Base-by-base conservation (phyloP, 2,113 vertebrate species). In the Narcine bancroftii region DNA sequence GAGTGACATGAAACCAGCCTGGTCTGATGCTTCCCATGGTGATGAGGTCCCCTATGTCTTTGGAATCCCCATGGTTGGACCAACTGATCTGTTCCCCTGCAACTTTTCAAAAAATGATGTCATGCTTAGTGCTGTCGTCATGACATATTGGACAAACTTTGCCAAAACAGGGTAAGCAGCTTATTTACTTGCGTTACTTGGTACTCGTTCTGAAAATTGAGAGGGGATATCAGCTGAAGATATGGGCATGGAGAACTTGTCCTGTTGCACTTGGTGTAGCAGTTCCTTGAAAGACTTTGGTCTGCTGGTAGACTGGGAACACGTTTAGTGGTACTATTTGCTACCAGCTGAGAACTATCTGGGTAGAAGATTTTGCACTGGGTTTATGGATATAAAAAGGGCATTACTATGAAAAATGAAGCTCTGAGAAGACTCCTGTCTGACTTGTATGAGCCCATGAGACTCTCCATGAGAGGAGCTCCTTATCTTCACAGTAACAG, bases 101-200 rank as follows among this genome's bases (percentile, higher is more conserved):
- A 99, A 99, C 95, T 99, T 99, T 95, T 99, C 99, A 94, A 99
- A 99, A 96, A 99, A 99, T 0, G 99, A 99, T 0, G 95, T 99
- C 92, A 99, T 99, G 98, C 98, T 99, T 93, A 99, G 99, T 0
- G 99, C 98, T 0, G 99, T 99, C 26, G 99, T 99, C 93, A 99
- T 99, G 99, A 99, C 99, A 93, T 99, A 99, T 96, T 99, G 99
- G 99, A 99, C 98, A 95, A 99, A 99, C 95, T 99, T 99, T 94
- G 99, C 99, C 96, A 99, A 99, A 95, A 99, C 98, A 21, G 98
- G 99, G 99, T 99, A 95, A 98, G 98, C 95, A 29, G 0, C 47
- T 42, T 79, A 63, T 87, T 87, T 87, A 36, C 36, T 87, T 87
- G 36, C 36, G 17, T n/a, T 87, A 36, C 15, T 87, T 60, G 6